Base-by-base conservation (phyloP, 2,113 vertebrate genomes). In the Seriola dumerili region DNA sequence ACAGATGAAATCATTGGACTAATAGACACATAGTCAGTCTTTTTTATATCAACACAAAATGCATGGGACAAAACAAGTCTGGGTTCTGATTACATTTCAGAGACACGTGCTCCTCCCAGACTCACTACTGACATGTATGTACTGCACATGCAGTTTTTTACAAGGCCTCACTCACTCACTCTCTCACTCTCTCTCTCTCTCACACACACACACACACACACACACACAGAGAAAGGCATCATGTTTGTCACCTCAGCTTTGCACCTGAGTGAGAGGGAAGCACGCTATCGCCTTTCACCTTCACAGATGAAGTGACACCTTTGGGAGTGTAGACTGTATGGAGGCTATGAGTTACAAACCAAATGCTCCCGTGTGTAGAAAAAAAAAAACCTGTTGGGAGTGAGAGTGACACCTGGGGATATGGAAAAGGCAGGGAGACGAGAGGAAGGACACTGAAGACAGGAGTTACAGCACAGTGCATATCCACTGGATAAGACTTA, bases 281-380 rank as follows among this genome's bases (percentile, higher is more conserved):
- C 63, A 59, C 16, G 8, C 54, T 88, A 90, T 92, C 65, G 5
- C 44, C 62, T 92, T 92, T 89, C 89, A 71, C 63, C 69, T 46
- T 54, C 67, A 78, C 70, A 72, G 84, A 65, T 86, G 61, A 54
- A 65, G 69, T 73, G 71, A 83, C 80, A 80, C 90, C 70, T 87
- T 34, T 9, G 76, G 85, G 75, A 82, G 17, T 36, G 29, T 6
- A 66, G 68, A 80, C 63, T 72, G 17, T 76, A 76, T 70, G 64
- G 76, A 86, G 55, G 81, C 71, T 76, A 69, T 73, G 50, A 70
- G 62, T 75, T 80, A 75, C 32, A 75, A 64, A 71, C 21, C 32
- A 77, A 74, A 88, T 19, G 13, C 34, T 21, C 13, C 19, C 17
- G 7, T 54, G 19, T 76, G 63, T 80, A 80, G 61, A 69, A 66